A percentile compares a stretch with the other conserved stretches of the same genome.
phyloP scores from a whole-genome alignment of 2,888 invertebrate species.

The Thyatira batis region DNA sequence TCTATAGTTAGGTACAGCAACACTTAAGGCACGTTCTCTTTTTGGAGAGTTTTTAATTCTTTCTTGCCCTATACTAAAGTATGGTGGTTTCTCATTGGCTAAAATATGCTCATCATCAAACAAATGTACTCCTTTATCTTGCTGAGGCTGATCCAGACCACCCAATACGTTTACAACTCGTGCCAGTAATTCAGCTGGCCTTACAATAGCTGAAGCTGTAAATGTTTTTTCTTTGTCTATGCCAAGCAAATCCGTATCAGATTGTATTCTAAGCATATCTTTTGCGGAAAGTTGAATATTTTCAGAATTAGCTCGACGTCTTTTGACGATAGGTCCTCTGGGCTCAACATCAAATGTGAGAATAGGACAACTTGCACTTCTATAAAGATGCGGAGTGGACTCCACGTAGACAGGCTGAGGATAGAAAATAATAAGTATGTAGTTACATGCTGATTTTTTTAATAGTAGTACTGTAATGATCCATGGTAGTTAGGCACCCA shows the following conservation, averaged over 20 bases:
- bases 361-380: constrained; percentile 88
- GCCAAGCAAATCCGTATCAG: constrained; percentile 89
- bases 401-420: constrained; percentile 90
- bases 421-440: constrained; percentile 14
- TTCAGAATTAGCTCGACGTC: constrained; percentile 85
- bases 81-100: constrained; percentile 84
- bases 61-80: constrained; percentile 81
- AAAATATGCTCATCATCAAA: constrained; percentile 89
- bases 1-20: constrained; percentile 73
- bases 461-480: no score
- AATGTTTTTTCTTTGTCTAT: constrained; percentile 91
- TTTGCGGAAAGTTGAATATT: constrained; percentile 76
- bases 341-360: constrained; percentile 84
- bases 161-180: constrained; percentile 90
- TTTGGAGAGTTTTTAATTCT: constrained; percentile 60
- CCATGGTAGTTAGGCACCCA: no score
- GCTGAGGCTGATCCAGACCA: constrained; percentile 76
- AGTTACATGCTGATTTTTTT: constrained; percentile 3
- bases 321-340: constrained; percentile 70
- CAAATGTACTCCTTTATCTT: constrained; percentile 84
- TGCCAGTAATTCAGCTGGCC: constrained; percentile 89
- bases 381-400: constrained; percentile 68
- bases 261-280: constrained; percentile 85
- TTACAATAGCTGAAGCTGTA: constrained; percentile 86
- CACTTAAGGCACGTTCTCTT: constrained; percentile 85